phyloP scores from a whole-genome alignment of 2,888 invertebrate species.

The Caenorhabditis sp. region DNA sequence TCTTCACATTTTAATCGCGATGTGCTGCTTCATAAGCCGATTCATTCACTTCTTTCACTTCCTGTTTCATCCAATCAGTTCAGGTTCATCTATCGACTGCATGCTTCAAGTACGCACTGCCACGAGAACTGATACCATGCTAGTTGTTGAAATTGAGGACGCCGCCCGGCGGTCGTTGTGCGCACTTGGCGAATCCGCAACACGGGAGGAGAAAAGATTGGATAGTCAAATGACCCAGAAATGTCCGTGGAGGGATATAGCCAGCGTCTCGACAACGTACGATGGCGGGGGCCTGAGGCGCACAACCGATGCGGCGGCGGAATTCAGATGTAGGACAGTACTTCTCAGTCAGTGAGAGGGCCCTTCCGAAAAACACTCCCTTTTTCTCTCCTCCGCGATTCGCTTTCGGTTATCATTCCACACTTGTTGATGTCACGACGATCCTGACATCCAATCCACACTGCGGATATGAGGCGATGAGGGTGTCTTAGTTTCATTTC shows the following conservation, averaged over 20 bases:
- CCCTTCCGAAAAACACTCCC: conserved; percentile 45
- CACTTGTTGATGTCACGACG: conserved; percentile 58
- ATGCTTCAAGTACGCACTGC: conserved; percentile 34
- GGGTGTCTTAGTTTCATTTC: conserved; percentile 23
- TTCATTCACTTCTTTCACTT: background rate
- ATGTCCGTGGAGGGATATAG: conserved; percentile 63
- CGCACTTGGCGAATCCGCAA: conserved; percentile 62
- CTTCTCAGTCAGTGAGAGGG: conserved; percentile 36
- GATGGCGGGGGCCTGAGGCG: conserved; percentile 44
- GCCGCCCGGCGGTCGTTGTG: conserved; percentile 32
- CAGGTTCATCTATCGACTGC: background rate
- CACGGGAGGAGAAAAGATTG: conserved; percentile 54
- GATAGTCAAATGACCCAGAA: conserved; percentile 68
- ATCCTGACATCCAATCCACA: conserved; percentile 52
- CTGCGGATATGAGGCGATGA: conserved; percentile 8
- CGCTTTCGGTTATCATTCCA: conserved; percentile 59
- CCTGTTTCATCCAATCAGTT: conserved; percentile 1
- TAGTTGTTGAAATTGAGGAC: conserved; percentile 47
- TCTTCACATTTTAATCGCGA: too few relatives aligned
- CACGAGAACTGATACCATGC: conserved; percentile 44
- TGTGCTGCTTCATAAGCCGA: background rate
- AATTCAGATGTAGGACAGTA: conserved; percentile 62
- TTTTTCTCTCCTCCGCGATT: conserved; percentile 1
- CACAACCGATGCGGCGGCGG: conserved; percentile 39
- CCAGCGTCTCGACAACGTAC: conserved; percentile 48